Conservation (phyloP, 2,797 vertebrate genomes). For the Siniperca scherzeri region DNA sequence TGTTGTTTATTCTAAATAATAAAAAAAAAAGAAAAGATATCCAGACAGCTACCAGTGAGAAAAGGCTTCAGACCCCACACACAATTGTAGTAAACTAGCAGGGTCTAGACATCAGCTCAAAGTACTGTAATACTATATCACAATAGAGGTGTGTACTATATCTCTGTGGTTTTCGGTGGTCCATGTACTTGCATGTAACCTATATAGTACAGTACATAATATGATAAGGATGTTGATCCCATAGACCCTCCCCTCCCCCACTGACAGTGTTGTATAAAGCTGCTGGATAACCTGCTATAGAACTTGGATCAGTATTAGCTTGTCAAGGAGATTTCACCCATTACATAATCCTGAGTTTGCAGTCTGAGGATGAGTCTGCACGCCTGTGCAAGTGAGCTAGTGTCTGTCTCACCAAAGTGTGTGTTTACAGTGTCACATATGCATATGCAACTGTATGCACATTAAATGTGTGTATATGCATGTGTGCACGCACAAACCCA, state of each 20-base stretch:
- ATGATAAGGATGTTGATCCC: conserved; percentile 34
- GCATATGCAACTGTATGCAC: conserved; percentile 2
- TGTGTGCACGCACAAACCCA: neutral
- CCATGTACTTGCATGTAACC: neutral
- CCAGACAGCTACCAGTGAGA: neutral
- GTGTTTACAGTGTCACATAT: conserved; percentile 21
- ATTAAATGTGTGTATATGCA: conserved; percentile 12
- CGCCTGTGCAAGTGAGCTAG: conserved; percentile 24
- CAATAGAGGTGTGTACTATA: neutral
- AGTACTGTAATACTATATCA: neutral
- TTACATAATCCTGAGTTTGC: conserved; percentile 77
- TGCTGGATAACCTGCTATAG: conserved; percentile 71
- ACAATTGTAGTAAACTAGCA: neutral
- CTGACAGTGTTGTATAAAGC: conserved; percentile 62
- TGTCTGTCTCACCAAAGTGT: conserved; percentile 27
- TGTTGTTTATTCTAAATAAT: neutral
- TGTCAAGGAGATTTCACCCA: conserved; percentile 71
- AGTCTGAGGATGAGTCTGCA: conserved; percentile 71
- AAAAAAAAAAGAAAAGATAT: neutral
- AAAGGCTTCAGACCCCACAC: neutral
- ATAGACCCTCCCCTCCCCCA: conserved; percentile 51
- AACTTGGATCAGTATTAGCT: conserved; percentile 76
- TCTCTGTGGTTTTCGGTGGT: neutral
- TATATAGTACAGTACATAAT: conserved; percentile 10
- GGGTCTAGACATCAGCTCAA: neutral